These are phyloP conservation scores for Sarcophaga bullata DNA, from an alignment of 1,140 invertebrate species.

Conservation along the genomic window DNA sequence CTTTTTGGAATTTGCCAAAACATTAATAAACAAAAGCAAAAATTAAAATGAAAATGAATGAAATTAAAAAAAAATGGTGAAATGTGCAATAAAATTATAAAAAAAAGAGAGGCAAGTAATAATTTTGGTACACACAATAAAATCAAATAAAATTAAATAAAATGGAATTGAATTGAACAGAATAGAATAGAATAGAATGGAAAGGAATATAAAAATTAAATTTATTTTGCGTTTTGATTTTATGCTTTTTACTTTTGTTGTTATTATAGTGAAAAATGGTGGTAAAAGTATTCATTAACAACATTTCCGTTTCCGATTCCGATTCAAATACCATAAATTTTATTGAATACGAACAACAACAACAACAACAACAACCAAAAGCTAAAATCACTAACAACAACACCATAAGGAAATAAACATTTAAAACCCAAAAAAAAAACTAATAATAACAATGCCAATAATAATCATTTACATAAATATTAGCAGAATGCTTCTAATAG, in stretches of 20 bases:
- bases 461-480: constrained; percentile 11
- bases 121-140: not conserved
- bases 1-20: not conserved
- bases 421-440: too few relatives aligned
- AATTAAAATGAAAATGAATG: not conserved
- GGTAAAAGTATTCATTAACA: constrained; percentile 12
- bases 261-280: not conserved
- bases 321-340: constrained; percentile 11
- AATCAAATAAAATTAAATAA: not conserved
- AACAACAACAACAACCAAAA: not conserved
- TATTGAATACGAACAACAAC: not conserved
- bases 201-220: too few relatives aligned
- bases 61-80: not conserved
- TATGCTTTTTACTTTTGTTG: not conserved
- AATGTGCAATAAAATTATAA: not conserved
- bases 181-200: too few relatives aligned
- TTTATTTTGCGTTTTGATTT: too few relatives aligned
- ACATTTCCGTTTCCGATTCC: constrained; percentile 13
- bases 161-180: too few relatives aligned
- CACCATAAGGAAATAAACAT: too few relatives aligned
- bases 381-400: not conserved
- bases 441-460: not conserved
- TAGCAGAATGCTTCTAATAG: not conserved
- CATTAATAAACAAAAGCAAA: too few relatives aligned
- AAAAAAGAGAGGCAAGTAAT: not conserved